Base-by-base conservation (phyloP, 2,113 vertebrate genomes). In the Chlorodrepanis virens region DNA sequence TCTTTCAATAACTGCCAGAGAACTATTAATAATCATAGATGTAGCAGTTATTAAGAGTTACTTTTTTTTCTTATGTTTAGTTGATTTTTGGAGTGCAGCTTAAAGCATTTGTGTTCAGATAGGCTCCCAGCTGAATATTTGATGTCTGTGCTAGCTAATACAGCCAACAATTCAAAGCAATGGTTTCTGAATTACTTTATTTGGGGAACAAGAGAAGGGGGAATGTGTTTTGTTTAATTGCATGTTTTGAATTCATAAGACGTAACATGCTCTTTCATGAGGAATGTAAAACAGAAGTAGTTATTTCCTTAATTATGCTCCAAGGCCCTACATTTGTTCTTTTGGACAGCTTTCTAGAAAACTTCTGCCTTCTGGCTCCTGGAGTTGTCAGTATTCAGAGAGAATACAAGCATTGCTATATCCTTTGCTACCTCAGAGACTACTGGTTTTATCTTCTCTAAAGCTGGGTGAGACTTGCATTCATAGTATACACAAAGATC, bases 271-370 rank as follows among this genome's bases (percentile, higher is more conserved):
- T 83, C 70, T 90, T 94, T 79, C 53, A 69, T 82, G 78, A 87
- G 68, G 57, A 84, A 82, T 79, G 82, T 82, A 82, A 89, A 91
- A 88, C 82, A 91, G 52, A 91, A 81, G 56, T 56, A 87, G 53
- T 82, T 87, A 82, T 52, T 90, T 94, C 56, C 49, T 85, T 91
- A 94, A 91, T 90, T 90, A 67, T 76, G 65, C 92, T 95, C 70
- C 50, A 76, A 94, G 87, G 90, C 44, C 42, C 52, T 68, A 23
- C 16, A 42, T 95, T 93, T 79, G 14, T 92, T 87, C 70, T 87
- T 23, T 80, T 92, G 67, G 82, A 80, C 20, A 42, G 88, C 37
- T 93, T 91, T 94, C 61, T 27, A 42, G 42, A 69, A 78, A 80
- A n/a, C 23, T 83, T 90, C 28, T 93, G 71, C 54, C 47, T 90